Base-by-base conservation (phyloP, 1,140 invertebrate species). In the Drosophila nigromelanica region DNA sequence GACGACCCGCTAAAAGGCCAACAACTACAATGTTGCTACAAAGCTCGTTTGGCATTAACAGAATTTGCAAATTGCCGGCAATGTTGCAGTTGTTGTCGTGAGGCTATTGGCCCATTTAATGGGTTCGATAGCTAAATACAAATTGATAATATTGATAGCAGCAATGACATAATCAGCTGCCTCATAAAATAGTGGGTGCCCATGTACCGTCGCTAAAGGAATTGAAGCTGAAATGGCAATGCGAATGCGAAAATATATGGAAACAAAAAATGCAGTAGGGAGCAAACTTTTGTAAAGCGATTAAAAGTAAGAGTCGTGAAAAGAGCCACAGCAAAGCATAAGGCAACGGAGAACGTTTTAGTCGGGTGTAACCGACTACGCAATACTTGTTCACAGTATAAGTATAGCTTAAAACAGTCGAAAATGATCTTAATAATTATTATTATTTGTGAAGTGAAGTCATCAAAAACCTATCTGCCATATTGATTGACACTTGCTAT, bases 1-100 rank as follows among this genome's bases (percentile, higher is more conserved):
- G 45, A 50, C 45, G 45, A 12, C 8, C 54, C 54, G 12, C 40
- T 33, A 33, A 27, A n/a, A 11, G 14, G 15, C 33, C 45, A 61
- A 39, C 30, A 50, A 61, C 50, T 30, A 82, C 66, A 72, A 64
- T 82, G 80, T 82, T 73, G 70, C 56, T 47, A 51, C 40, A 58
- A 12, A 33, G 55, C 54, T 30, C 39, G 35, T 37, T 18, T 56
- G 37, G 37, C 51, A 61, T 55, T 61, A 50, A 47, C 55, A 50
- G 18, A 68, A 63, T 33, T 62, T 42, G 63, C 40, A 48, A 72
- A 51, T 66, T 59, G 45, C 56, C n/a, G 7, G 21, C 35, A 8
- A 12, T 47, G 30, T 7, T 15, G 27, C 4, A 40, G 14, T 12
- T 48, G 47, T 48, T 47, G 21, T 24, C 27, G 12, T 24, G 33